Evolutionary conservation across 2,797 vertebrate genomes (phyloP), one percentile per base, ranked within the genome.

Genomic region (Enteromius anoplus): DNA sequence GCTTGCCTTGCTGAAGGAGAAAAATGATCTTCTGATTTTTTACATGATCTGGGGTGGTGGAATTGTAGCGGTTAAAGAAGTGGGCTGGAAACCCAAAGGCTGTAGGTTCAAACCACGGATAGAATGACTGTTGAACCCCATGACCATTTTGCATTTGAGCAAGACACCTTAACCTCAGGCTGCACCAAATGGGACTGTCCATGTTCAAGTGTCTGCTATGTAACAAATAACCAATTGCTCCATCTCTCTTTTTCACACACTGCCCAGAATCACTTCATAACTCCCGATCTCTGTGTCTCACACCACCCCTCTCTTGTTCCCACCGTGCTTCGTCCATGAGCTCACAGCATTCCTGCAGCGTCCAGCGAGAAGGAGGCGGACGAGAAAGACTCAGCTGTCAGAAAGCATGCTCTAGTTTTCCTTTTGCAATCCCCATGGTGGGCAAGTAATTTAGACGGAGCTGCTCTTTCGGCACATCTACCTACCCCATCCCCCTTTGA

Each of bases 281-380:
- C 69, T 64, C 64, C 34, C 1, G 7, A 51, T 53, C 23, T 64
- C 75, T 78, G 71, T 71, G 70, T 51, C 77, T 51, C 40, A 5
- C 73, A 75, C 78, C 40, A 47, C 76, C 65, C n/a, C 0, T 65
- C 51, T 72, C 77, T 71, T 37, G 77, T 80, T 81, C 66, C 71
- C 58, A 37, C 89, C 87, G 81, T 90, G 72, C 77, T 47, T 70
- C 68, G 34, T 60, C 32, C 47, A 51, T 93, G 91, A 93, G 84
- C 83, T 94, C 91, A 92, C 87, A 83, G 80, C 89, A 91, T 92
- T 93, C 90, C 79, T 88, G 32, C 49, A 86, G 83, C 83, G 65
- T 78, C 11, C 70, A 86, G 66, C 78, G 37, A 83, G 69, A 51
- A 53, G 64, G 45, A 71, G 75, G 76, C 78, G 78, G 77, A 60